phyloP scores from a whole-genome alignment of 2,797 vertebrate species.

The Danio choprae region DNA sequence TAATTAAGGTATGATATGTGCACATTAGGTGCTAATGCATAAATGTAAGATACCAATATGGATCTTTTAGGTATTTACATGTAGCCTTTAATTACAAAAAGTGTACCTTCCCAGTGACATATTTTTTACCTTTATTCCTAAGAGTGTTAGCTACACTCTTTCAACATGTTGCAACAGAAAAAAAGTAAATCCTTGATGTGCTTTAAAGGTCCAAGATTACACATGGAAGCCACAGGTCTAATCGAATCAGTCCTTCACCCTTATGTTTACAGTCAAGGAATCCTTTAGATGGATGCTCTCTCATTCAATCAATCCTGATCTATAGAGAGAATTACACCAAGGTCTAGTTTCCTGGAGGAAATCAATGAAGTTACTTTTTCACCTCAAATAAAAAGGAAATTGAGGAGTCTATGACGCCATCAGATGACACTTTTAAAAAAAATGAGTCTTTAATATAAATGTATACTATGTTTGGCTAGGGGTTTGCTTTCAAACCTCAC shows the following conservation, averaged over 20 bases:
- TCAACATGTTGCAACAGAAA: neutral
- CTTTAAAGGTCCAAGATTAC: neutral
- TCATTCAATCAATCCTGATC: conserved; percentile 44
- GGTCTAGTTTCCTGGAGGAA: conserved; percentile 39
- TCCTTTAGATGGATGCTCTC: conserved; percentile 19
- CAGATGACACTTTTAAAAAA: conserved; percentile 31
- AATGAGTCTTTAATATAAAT: neutral
- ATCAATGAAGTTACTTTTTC: conserved; percentile 40
- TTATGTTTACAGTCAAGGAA: conserved; percentile 30
- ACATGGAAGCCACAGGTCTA: conserved; percentile 10
- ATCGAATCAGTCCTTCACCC: conserved; percentile 40
- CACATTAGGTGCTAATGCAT: too few relatives aligned
- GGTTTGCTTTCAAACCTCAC: neutral
- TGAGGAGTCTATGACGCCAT: conserved; percentile 10
- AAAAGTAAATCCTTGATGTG: neutral
- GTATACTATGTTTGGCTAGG: neutral
- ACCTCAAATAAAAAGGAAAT: neutral
- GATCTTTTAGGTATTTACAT: too few relatives aligned
- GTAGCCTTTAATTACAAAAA: too few relatives aligned
- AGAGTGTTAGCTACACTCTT: conserved; percentile 8
- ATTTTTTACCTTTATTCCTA: neutral
- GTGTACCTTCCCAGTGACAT: too few relatives aligned
- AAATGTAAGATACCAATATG: too few relatives aligned
- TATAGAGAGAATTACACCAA: conserved; percentile 42
- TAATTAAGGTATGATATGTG: too few relatives aligned